Evolutionary conservation across 2,113 vertebrate genomes (phyloP), one percentile per base, ranked within the genome.

Genomic region (Ptyas mucosa): DNA sequence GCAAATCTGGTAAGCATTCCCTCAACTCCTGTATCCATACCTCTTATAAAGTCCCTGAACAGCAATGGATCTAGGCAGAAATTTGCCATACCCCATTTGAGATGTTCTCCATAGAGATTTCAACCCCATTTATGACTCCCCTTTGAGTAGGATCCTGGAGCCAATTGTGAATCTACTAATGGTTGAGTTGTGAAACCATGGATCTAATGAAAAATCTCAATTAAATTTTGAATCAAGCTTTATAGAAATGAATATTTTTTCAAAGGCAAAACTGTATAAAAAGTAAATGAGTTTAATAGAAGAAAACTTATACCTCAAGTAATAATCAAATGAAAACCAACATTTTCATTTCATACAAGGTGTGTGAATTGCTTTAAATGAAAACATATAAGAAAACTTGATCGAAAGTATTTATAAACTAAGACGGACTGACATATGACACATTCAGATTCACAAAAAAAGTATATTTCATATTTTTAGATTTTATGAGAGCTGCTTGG

Each of bases 391-490:
- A 94, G 93, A 88, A 95, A 95, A 86, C 10, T 91, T 94, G 93
- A 96, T 95, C 51, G 89, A 96, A 75, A 96, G 95, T 93, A 95
- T 96, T 96, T 94, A 91, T 11, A 93, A 69, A 91, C 29, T 75
- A 75, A 75, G 69, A 75, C 14, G 2, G n/a, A 34, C 14, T 34
- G 69, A 34, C 14, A 94, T 10, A 89, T 95, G 21, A 94, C 10
- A 91, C 96, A 93, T 93, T 90, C 1, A 49, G 85, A 26, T 96
- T 96, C 85, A 12, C 43, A 92, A 69, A 94, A n/a, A 58, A 94
- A 93, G 43, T 85, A 21, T 54, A 90, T 95, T 95, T 91, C 89
- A 90, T 57, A 75, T 91, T 94, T 95, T 92, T 90, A 20, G 94
- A 75, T 89, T 86, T 57, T 85, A 21, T 89, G 91, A 95, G 81